phyloP scores from a whole-genome alignment of 2,113 vertebrate genomes.

The Pithys albifrons region DNA sequence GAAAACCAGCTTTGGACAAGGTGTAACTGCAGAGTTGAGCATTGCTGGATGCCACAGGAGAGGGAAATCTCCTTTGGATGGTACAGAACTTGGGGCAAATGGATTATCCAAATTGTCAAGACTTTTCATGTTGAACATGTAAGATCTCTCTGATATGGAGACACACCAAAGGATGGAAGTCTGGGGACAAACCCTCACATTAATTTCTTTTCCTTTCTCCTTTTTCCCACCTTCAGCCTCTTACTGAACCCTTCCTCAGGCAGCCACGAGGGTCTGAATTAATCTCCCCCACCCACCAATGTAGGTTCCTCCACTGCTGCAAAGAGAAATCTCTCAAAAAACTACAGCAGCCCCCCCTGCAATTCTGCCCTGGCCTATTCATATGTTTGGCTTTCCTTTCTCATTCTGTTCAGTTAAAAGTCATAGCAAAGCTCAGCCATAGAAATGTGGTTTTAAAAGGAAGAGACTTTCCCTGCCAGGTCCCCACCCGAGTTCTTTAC shows the following conservation, averaged over 20 bases:
- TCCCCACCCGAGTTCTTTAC: neutral
- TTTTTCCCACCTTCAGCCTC: neutral
- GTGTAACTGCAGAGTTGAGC: neutral
- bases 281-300: neutral
- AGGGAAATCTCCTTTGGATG: neutral
- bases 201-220: neutral
- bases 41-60: neutral
- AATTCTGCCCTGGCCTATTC: neutral
- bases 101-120: neutral
- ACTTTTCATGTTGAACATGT: rapidly evolving
- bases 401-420: neutral
- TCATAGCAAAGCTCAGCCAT: neutral
- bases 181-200: neutral
- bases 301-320: neutral
- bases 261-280: neutral
- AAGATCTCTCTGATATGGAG: rapidly evolving
- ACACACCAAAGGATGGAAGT: neutral
- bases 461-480: neutral
- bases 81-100: neutral
- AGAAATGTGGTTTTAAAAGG: neutral
- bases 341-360: neutral
- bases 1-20: neutral
- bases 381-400: neutral
- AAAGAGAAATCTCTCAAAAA: neutral
- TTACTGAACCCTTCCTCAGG: neutral